Conservation (phyloP, 1,140 invertebrate genomes). For the Hydropsyche tenuis region DNA sequence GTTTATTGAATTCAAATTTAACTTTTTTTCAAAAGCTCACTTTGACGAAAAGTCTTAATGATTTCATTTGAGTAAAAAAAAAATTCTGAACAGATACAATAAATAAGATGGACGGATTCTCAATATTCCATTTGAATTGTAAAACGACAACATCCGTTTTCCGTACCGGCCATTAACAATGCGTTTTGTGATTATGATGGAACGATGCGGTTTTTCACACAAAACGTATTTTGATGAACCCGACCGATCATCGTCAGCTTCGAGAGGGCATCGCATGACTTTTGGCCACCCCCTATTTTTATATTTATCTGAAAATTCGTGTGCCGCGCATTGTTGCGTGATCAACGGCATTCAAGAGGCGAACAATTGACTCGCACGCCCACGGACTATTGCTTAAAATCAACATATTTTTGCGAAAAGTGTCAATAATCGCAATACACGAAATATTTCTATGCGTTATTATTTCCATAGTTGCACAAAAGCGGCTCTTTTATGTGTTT, state of each 20-base stretch:
- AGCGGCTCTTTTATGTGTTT: too few relatives aligned
- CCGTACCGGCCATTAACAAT: too few relatives aligned
- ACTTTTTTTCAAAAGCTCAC: too few relatives aligned
- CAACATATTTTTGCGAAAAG: slow-evolving; percentile 8
- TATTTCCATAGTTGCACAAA: too few relatives aligned
- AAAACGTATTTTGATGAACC: slow-evolving; percentile 32
- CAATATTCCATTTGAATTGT: too few relatives aligned
- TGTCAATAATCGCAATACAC: not conserved
- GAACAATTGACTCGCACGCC: slow-evolving; percentile 26
- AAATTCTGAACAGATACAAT: too few relatives aligned
- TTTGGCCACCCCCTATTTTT: slow-evolving; percentile 12
- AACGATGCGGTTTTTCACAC: not conserved
- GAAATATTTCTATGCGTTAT: not conserved
- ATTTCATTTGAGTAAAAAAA: too few relatives aligned
- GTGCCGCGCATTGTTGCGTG: slow-evolving; percentile 27
- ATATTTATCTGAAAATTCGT: slow-evolving; percentile 12
- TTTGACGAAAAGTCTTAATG: too few relatives aligned
- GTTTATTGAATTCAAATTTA: slow-evolving; percentile 9
- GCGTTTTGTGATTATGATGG: too few relatives aligned
- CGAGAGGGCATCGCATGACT: slow-evolving; percentile 24
- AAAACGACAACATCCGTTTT: too few relatives aligned
- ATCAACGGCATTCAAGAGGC: slow-evolving; percentile 30
- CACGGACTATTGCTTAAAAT: not conserved
- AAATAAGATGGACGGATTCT: too few relatives aligned
- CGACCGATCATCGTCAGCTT: slow-evolving; percentile 23